Conservation (phyloP, 2,113 vertebrate species). For the Hippolais icterina region DNA sequence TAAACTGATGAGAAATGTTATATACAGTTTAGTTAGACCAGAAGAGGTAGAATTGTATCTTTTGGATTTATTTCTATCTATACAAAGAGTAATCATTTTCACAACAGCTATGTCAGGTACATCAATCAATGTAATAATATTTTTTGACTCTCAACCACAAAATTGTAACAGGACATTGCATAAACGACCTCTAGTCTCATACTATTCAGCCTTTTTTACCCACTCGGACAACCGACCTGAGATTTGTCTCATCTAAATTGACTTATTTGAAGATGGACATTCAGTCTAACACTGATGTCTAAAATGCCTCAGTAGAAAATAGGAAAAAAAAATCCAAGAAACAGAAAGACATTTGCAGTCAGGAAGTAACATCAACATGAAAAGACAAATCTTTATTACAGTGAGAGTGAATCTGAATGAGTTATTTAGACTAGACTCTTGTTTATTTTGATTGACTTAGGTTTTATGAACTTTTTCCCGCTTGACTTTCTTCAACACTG, state of each 20-base stretch:
- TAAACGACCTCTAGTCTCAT: slow-evolving; percentile 7
- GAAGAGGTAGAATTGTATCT: neutral
- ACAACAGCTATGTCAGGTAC: neutral
- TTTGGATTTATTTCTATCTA: neutral
- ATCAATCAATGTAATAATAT: slow-evolving; percentile 16
- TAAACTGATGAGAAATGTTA: neutral
- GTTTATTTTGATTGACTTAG: neutral
- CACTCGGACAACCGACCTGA: neutral
- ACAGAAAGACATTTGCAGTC: fast-evolving
- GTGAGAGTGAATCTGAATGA: neutral
- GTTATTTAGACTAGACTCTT: neutral
- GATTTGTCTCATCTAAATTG: slow-evolving; percentile 7
- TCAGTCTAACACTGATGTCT: neutral
- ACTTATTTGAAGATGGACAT: neutral
- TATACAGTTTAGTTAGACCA: neutral
- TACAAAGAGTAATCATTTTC: neutral
- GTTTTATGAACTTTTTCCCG: neutral
- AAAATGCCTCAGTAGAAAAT: neutral
- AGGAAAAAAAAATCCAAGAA: neutral
- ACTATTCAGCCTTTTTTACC: neutral
- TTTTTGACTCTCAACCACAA: neutral
- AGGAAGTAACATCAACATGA: neutral
- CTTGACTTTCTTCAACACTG: neutral
- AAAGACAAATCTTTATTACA: neutral
- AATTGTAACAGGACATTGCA: neutral